A percentile compares a stretch with the other conserved stretches of the same genome.
These are phyloP conservation scores for Arenicola marina DNA, from an alignment of 2,888 invertebrate genomes.

Conservation along the genomic window DNA sequence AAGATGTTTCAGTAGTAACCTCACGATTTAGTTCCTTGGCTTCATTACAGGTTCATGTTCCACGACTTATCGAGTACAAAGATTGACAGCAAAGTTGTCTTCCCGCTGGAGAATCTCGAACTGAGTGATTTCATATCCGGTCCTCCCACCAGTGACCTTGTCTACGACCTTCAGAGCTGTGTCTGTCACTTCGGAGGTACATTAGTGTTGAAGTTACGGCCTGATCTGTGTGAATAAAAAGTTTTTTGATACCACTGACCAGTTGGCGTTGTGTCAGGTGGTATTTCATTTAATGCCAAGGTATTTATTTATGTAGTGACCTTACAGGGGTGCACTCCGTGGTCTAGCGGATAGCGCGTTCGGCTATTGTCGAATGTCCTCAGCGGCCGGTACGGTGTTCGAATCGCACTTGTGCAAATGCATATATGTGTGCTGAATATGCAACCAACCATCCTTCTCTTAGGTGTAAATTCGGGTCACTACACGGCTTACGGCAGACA, in stretches of 20 bases:
- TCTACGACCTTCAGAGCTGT: constrained; percentile 69
- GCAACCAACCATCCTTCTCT: not conserved
- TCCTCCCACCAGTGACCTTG: constrained; percentile 55
- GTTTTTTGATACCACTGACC: too few species aligned
- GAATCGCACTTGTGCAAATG: too few species aligned
- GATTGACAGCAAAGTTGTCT: constrained; percentile 69
- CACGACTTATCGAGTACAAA: constrained; percentile 69
- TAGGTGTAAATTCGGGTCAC: constrained; percentile 69
- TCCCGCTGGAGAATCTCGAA: constrained; percentile 67
- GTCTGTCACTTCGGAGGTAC: constrained; percentile 72
- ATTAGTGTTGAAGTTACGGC: constrained; percentile 13
- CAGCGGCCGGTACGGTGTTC: too few species aligned
- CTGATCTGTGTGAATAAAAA: too few species aligned
- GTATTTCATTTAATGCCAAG: too few species aligned
- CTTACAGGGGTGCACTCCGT: too few species aligned
- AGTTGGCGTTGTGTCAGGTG: not conserved
- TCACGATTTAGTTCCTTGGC: too few species aligned
- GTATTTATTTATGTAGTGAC: too few species aligned
- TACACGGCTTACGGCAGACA: constrained; percentile 95
- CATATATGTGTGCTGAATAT: too few species aligned
- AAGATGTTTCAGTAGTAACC: too few species aligned
- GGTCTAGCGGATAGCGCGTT: too few species aligned
- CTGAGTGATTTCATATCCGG: constrained; percentile 64
- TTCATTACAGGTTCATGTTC: constrained; percentile 72
- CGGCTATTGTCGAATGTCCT: too few species aligned